Evolutionary conservation across 2,888 invertebrate species (phyloP).

Genomic region (Rhagonycha fulva): DNA sequence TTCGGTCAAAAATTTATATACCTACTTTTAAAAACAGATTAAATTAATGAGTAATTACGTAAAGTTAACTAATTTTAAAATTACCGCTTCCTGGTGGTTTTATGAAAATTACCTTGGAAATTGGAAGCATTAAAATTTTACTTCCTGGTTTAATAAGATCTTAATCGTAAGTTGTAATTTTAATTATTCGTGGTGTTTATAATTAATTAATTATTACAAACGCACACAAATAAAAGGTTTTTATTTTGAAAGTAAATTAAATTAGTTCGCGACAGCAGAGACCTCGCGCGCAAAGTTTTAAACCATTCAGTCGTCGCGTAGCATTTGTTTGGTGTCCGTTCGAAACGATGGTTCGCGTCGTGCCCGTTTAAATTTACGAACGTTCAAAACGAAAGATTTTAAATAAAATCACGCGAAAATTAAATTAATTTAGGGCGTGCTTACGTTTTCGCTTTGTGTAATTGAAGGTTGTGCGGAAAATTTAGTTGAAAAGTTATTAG

Average conservation of each 20-base stretch:
- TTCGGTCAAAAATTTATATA: not conserved
- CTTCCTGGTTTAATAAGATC: not conserved
- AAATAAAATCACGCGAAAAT: not conserved
- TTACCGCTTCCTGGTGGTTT: not conserved
- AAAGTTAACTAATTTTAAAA: not conserved
- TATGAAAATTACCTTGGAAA: not conserved
- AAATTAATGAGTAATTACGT: not conserved
- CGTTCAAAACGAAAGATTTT: conserved; percentile 9
- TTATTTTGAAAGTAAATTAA: not conserved
- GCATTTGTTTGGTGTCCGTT: conserved; percentile 17
- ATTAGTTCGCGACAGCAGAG: conserved; percentile 5
- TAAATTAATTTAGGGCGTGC: not conserved
- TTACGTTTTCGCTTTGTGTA: not conserved
- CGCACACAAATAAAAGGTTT: not conserved
- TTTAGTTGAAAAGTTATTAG: conserved; percentile 1
- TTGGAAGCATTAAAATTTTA: not conserved
- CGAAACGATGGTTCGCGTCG: conserved; percentile 13
- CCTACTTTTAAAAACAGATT: not conserved
- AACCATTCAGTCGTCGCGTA: not conserved
- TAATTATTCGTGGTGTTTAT: not conserved
- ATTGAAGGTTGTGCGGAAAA: not conserved
- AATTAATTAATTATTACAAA: not conserved
- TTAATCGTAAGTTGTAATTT: not conserved
- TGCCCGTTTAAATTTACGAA: conserved; percentile 26
- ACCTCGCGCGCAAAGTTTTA: conserved; percentile 19